These are phyloP conservation scores for Keiferia lycopersicella DNA, from an alignment of 2,888 invertebrate species.

Conservation along the genomic window DNA sequence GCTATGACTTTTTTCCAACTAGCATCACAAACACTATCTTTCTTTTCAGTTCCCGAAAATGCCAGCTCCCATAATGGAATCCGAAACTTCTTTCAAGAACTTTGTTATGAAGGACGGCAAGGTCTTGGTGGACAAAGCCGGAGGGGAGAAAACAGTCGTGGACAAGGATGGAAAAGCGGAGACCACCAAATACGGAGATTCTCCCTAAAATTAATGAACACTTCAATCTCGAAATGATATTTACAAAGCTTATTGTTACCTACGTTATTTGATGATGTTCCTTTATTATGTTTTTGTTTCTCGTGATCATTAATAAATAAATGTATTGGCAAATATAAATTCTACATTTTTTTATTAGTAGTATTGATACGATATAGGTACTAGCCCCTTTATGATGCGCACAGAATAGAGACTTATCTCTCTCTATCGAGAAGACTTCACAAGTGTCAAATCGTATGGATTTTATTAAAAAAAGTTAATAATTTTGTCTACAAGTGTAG, in stretches of 20 bases:
- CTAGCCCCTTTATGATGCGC: no score
- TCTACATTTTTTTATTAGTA: no score
- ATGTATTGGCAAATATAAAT: not conserved
- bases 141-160: not conserved
- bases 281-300: not conserved
- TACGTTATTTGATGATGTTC: no score
- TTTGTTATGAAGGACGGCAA: not conserved
- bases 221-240: not conserved
- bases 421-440: no score
- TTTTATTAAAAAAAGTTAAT: no score
- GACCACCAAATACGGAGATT: not conserved
- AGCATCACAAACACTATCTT: not conserved
- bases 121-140: not conserved
- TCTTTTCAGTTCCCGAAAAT: not conserved
- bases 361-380: no score
- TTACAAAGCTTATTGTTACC: not conserved
- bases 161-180: not conserved
- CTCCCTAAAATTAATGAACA: not conserved
- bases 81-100: not conserved
- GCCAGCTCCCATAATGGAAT: not conserved
- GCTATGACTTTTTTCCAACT: no score
- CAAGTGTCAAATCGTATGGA: no score
- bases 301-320: not conserved
- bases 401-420: no score
- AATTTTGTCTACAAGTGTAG: no score